phyloP scores from a whole-genome alignment of 37 sponge, comb jelly and placozoan species.

The Agelas oroides region DNA sequence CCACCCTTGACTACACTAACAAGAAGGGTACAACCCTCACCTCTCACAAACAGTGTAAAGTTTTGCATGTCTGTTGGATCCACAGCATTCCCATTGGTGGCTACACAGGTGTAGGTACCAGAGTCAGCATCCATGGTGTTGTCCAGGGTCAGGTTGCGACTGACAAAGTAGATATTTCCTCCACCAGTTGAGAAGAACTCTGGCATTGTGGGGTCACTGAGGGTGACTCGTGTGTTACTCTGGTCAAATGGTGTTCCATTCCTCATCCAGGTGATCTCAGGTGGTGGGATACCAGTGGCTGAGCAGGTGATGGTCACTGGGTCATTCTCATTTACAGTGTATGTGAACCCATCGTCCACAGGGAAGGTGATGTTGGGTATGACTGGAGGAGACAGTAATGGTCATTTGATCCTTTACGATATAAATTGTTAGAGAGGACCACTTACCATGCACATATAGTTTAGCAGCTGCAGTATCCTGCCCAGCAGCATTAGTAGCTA shows the following conservation, averaged over 20 bases:
- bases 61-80: too few species aligned
- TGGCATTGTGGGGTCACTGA: conserved; percentile 1
- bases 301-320: conserved; percentile 37
- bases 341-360: background rate
- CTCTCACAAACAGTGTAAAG: too few species aligned
- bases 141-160: background rate
- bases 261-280: conserved; percentile 53
- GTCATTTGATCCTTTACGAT: background rate
- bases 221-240: conserved; percentile 1
- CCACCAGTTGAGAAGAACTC: background rate
- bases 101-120: conserved; percentile 59
- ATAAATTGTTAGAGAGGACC: background rate
- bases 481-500: conserved; percentile 38
- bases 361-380: background rate
- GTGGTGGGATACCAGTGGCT: conserved; percentile 67
- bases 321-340: conserved; percentile 25
- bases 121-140: conserved; percentile 49
- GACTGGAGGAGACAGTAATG: too few species aligned
- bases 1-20: too few species aligned
- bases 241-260: background rate
- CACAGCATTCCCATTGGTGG: conserved; percentile 26
- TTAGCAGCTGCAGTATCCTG: conserved; percentile 1
- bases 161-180: background rate
- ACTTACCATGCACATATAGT: conserved; percentile 63
- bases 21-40: too few species aligned